Percentiles rank a stretch among this genome's conserved stretches.
Evolutionary conservation across 1,140 invertebrate genomes (phyloP).

Genomic region (Drosophila lini): DNA sequence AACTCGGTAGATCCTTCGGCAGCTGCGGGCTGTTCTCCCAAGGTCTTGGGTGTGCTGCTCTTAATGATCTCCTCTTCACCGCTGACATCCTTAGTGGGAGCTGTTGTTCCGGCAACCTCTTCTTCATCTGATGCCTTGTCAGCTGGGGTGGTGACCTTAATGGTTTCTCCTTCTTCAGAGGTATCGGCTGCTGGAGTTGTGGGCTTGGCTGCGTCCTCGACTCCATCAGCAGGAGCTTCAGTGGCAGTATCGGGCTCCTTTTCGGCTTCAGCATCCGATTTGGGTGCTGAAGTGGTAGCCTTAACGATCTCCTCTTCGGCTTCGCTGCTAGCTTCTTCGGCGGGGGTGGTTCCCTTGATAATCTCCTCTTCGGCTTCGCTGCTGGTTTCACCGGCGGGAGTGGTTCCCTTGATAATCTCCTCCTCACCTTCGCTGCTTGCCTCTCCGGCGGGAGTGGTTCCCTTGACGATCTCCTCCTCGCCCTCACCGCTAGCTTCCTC

Average conservation of each 20-base stretch:
- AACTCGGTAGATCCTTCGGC: slow-evolving; percentile 43
- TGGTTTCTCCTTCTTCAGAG: slow-evolving; percentile 23
- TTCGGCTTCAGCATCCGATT: neutral
- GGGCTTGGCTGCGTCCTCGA: slow-evolving; percentile 23
- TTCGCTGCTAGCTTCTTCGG: slow-evolving; percentile 8
- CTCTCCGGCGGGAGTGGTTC: slow-evolving; percentile 12
- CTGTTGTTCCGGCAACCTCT: slow-evolving; percentile 14
- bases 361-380: slow-evolving; percentile 12
- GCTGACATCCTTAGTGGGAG: slow-evolving; percentile 18
- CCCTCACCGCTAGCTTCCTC: slow-evolving; percentile 34
- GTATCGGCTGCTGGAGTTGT: slow-evolving; percentile 7
- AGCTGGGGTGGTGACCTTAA: slow-evolving; percentile 43
- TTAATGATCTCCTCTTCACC: slow-evolving; percentile 43
- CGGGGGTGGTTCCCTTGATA: slow-evolving; percentile 12
- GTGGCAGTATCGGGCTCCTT: slow-evolving; percentile 21
- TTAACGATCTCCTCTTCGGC: slow-evolving; percentile 12
- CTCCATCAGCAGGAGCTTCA: slow-evolving; percentile 9
- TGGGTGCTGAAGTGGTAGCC: slow-evolving; percentile 23
- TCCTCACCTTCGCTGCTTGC: slow-evolving; percentile 13
- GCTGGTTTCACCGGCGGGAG: slow-evolving; percentile 14
- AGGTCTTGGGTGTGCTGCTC: slow-evolving; percentile 53
- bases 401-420: slow-evolving; percentile 7
- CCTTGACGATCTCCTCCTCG: slow-evolving; percentile 10
- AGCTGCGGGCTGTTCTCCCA: slow-evolving; percentile 25
- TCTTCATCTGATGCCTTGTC: slow-evolving; percentile 13